Conservation (phyloP, 1,140 invertebrate species). For the Drosophila athabasca region DNA sequence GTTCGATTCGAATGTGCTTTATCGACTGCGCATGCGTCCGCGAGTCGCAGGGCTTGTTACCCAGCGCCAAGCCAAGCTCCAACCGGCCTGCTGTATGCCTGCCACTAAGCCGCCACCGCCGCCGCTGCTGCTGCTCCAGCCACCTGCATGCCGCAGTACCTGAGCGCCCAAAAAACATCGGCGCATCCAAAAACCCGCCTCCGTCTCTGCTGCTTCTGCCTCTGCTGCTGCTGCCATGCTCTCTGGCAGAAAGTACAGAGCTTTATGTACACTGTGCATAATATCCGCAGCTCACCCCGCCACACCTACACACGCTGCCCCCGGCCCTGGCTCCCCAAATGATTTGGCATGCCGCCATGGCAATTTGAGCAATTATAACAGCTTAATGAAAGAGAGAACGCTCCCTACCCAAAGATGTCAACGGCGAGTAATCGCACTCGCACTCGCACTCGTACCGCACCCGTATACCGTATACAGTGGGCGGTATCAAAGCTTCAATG, state of each 20-base stretch:
- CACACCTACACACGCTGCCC: background rate
- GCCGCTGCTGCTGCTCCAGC: constrained; percentile 14
- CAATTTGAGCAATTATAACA: constrained; percentile 73
- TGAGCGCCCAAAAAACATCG: constrained; percentile 48
- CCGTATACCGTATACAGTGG: constrained; percentile 31
- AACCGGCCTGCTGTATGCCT: constrained; percentile 24
- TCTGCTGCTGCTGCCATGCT: constrained; percentile 17
- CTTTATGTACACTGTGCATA: constrained; percentile 66
- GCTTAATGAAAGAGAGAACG: constrained; percentile 48
- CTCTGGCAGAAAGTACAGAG: constrained; percentile 27
- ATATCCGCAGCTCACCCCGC: constrained; percentile 43
- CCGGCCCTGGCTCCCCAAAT: constrained; percentile 6
- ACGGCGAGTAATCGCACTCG: constrained; percentile 13
- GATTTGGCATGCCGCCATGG: constrained; percentile 64
- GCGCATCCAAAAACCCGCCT: constrained; percentile 44
- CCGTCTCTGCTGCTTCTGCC: background rate
- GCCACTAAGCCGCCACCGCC: constrained; percentile 4
- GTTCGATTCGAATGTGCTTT: constrained; percentile 78
- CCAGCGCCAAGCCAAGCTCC: constrained; percentile 45
- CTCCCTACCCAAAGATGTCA: constrained; percentile 51
- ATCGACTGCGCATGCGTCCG: constrained; percentile 75
- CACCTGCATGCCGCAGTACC: constrained; percentile 62
- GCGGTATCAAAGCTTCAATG: constrained; percentile 27
- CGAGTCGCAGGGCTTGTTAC: constrained; percentile 70
- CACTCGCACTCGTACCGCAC: too few species aligned